phyloP scores from a whole-genome alignment of 2,888 invertebrate species.

The Fabriciana adippe region DNA sequence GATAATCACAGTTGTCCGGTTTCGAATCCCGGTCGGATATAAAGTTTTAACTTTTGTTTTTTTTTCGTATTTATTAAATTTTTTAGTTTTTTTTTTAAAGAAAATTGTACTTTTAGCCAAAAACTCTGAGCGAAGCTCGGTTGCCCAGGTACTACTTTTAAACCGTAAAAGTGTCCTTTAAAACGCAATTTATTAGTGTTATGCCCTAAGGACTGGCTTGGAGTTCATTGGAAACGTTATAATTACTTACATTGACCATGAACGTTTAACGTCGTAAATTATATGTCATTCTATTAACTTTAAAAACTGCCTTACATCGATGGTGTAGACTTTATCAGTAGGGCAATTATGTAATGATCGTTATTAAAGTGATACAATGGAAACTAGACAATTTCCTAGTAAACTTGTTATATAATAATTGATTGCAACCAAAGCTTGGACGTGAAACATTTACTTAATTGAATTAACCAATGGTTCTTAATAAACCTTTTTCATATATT shows the following conservation, averaged over 20 bases:
- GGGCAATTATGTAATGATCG: constrained; percentile 6
- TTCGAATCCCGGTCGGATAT: too few species aligned
- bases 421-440: background rate
- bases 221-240: background rate
- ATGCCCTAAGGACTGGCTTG: background rate
- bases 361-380: constrained; percentile 8
- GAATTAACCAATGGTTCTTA: background rate
- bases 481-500: too few species aligned
- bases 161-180: background rate
- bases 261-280: background rate
- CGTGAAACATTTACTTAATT: background rate
- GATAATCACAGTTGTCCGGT: too few species aligned
- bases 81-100: too few species aligned
- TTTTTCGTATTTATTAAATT: too few species aligned
- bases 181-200: constrained; percentile 1
- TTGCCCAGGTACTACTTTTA: too few species aligned
- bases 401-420: constrained; percentile 13
- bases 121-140: too few species aligned
- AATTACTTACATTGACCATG: constrained; percentile 3
- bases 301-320: background rate
- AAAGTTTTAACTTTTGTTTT: too few species aligned
- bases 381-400: constrained; percentile 6
- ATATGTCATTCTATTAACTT: constrained; percentile 2
- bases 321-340: constrained; percentile 13
- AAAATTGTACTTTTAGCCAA: too few species aligned